Evolutionary conservation across 2,797 vertebrate genomes (phyloP).

Genomic region (Mergus octosetaceus): DNA sequence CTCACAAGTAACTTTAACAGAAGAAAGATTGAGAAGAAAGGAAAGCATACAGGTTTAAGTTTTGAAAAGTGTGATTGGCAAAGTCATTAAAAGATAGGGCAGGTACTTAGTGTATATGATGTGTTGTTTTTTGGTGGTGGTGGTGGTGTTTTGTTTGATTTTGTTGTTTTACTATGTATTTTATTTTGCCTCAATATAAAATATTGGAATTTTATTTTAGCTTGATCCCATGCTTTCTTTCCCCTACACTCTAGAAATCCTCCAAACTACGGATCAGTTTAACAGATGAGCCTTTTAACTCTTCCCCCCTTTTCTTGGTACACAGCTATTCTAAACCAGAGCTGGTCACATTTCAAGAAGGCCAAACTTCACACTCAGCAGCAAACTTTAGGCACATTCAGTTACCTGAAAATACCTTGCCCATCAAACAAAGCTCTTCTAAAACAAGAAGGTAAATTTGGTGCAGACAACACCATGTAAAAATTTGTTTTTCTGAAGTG

Average conservation of each 20-base stretch:
- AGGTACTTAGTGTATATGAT: not conserved
- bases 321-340: not conserved
- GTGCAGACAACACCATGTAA: not conserved
- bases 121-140: not conserved
- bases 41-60: not conserved
- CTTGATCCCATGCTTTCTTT: not conserved
- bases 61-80: not conserved
- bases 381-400: not conserved
- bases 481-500: not conserved
- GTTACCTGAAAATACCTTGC: not conserved
- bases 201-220: not conserved
- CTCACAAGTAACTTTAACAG: not conserved
- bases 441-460: not conserved
- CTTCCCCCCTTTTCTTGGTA: not conserved
- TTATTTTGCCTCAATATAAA: not conserved
- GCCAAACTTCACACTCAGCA: not conserved
- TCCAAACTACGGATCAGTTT: not conserved
- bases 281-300: not conserved
- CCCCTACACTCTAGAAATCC: not conserved
- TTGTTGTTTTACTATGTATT: fast-evolving
- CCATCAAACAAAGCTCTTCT: not conserved
- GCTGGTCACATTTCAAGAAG: not conserved
- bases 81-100: not conserved
- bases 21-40: not conserved
- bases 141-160: not conserved